Evolutionary conservation across 1,140 invertebrate species (phyloP).

Genomic region (Cotesia typhae): DNA sequence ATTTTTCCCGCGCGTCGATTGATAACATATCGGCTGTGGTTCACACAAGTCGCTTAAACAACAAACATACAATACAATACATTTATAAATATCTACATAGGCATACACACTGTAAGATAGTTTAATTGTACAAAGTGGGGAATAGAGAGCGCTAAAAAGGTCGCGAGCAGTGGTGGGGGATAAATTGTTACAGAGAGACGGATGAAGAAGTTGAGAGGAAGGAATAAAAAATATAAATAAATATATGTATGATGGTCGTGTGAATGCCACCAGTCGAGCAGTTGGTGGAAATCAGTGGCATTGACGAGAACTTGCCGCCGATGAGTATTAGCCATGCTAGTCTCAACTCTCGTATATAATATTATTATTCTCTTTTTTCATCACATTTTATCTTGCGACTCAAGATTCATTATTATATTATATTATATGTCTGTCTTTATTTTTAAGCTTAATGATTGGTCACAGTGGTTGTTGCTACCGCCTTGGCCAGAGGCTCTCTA

Average conservation of each 20-base stretch:
- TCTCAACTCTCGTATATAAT: constrained; percentile 1
- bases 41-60: constrained; percentile 42
- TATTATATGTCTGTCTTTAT: not conserved
- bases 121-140: constrained; percentile 6
- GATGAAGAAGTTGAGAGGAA: not conserved
- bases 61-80: not conserved
- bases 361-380: not conserved
- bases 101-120: not conserved
- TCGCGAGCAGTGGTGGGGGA: constrained; percentile 4
- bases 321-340: constrained; percentile 19
- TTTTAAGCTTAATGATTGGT: constrained; percentile 9
- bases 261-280: constrained; percentile 24
- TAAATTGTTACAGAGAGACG: constrained; percentile 8
- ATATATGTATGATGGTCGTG: constrained; percentile 5
- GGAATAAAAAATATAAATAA: constrained; percentile 21
- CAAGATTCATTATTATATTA: too few species aligned
- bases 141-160: constrained; percentile 15
- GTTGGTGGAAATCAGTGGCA: constrained; percentile 28
- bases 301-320: constrained; percentile 14
- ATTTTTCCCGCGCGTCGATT: constrained; percentile 50
- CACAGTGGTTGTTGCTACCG: constrained; percentile 15
- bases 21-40: constrained; percentile 50
- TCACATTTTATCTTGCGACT: not conserved
- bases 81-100: not conserved
- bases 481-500: constrained; percentile 30